Base-by-base conservation (phyloP, 2,113 vertebrate species). In the Mirza zaza region DNA sequence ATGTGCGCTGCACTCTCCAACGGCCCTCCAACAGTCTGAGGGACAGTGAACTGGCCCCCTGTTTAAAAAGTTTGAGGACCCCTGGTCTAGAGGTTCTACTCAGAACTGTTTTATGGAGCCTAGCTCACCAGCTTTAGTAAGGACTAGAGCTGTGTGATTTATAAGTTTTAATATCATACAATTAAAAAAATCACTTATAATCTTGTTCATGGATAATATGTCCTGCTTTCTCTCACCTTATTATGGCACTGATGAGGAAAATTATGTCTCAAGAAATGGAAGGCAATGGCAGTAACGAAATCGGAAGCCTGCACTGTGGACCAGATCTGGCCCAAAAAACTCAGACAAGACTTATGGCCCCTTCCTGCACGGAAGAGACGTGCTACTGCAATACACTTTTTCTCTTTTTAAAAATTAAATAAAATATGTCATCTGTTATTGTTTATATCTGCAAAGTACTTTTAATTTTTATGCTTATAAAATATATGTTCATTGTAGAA, bases 121-220 rank as follows among this genome's bases (percentile, higher is more conserved):
- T 10, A 48, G 42, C 36, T 91, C n/a, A 85, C 42, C 36, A 73
- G 25, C 32, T 73, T 63, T 42, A 36, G 57, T 61, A 82, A 65
- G 50, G 61, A 55, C 76, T 5, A 48, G 71, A 52, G 5, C 20
- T 71, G n/a, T 29, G 10, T 63, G 25, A 29, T 29, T 63, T 63
- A 29, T 82, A 70, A 45, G 32, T 79, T 94, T 91, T 68, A 79
- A 91, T 79, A n/a, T 82, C 65, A 34, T 25, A 57, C 65, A 94
- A 73, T 94, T 71, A 77, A 93, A 95, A 93, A 67, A 91, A 91
- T 95, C 45, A 55, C 67, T 94, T 94, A 34, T 92, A 94, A 93
- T 70, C 87, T 91, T 94, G 29, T 36, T 96, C 48, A 18, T 50
- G 89, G 81, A 36, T 85, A 82, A 80, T 21, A 86, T 65, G 36